Base-by-base conservation (phyloP, 2,797 vertebrate genomes). In the Bucorvus abyssinicus region DNA sequence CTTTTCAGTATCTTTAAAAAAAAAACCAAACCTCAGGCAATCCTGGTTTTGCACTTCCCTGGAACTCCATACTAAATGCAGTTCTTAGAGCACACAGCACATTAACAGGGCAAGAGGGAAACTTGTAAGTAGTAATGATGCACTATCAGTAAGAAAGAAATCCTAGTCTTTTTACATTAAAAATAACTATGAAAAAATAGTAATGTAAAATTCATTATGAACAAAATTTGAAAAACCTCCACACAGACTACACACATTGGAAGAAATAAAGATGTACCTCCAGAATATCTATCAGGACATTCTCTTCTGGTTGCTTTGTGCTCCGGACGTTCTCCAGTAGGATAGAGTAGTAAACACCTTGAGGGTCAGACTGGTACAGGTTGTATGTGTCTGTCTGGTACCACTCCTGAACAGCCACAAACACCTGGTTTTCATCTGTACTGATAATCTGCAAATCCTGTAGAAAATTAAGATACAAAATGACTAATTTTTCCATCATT, bases 371-470 rank as follows among this genome's bases (percentile, higher is more conserved):
- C 97, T 99, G 98, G 97, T 99, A 99, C 91, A 99, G 98, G 97
- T 99, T 99, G 91, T 99, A 99, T 0, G 99, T 99, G 97, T 99
- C 99, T 1, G 96, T 98, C 97, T 99, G 99, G 97, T 99, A 98
- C 99, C 99, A 99, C 97, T 99, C 99, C 97, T 99, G 99, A 42
- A 99, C 98, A 7, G 99, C 99, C 75, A 99, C 98, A 91, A 99
- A 98, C 65, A 99, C 99, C 95, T 99, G 99, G 96, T 97, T 98
- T 97, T 99, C 99, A 22, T 99, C 99, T 1, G 99, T 99, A 86
- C 99, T 99, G 97, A 99, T 98, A 78, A 99, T 98, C 97, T 99
- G 99, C 88, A 99, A 98, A 76, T 99, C 99, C 99, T 99, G 94
- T 2, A 73, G 22, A 18, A 86, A 91, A 87, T 82, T 4, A 40